Percentiles rank a stretch among this genome's conserved stretches.
Conservation (phyloP, 2,888 invertebrate species). For the Thera obeliscata region DNA sequence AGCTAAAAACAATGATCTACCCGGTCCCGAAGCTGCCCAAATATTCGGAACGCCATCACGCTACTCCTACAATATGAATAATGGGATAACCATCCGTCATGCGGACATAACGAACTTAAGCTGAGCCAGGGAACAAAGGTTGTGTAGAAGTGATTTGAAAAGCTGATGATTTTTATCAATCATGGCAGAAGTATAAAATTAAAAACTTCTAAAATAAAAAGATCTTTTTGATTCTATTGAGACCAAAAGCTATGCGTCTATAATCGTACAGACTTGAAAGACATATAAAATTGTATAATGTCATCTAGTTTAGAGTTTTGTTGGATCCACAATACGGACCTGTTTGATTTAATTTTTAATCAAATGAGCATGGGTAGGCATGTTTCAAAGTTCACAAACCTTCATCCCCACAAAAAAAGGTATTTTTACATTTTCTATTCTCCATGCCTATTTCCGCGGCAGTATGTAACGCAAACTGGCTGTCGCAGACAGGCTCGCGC, state of each 20-base stretch:
- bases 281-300: too few species aligned
- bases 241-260: too few species aligned
- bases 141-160: constrained; percentile 21
- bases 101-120: constrained; percentile 66
- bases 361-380: not conserved
- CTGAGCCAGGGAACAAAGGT: constrained; percentile 60
- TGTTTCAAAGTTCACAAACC: constrained; percentile 6
- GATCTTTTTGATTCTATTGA: too few species aligned
- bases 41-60: constrained; percentile 36
- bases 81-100: constrained; percentile 71
- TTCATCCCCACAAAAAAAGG: constrained; percentile 9
- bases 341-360: not conserved
- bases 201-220: too few species aligned
- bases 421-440: constrained; percentile 18
- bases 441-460: constrained; percentile 20
- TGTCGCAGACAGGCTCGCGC: constrained; percentile 54
- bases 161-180: constrained; percentile 8
- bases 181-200: not conserved
- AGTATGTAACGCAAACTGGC: constrained; percentile 50
- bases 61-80: constrained; percentile 52
- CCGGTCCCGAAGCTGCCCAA: constrained; percentile 17
- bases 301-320: too few species aligned
- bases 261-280: too few species aligned
- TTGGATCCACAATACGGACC: too few species aligned
- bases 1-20: constrained; percentile 27